phyloP scores from a whole-genome alignment of 2,113 vertebrate species.

The Crotalus tigris region DNA sequence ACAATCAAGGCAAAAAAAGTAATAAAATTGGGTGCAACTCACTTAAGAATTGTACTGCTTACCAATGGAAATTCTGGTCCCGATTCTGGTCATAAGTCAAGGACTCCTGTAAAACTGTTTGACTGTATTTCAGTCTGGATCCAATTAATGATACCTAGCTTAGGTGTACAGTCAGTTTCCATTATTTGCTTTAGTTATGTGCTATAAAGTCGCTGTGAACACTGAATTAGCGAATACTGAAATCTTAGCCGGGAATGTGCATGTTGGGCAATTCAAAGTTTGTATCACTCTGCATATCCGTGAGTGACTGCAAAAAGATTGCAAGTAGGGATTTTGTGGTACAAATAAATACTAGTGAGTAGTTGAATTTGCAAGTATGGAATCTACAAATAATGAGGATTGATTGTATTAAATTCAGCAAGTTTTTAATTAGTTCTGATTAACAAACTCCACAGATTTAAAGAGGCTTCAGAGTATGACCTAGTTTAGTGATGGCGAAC shows the following conservation, averaged over 20 bases:
- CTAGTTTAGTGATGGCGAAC: too few relatives aligned
- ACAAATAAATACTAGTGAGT: neutral
- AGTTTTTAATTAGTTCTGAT: neutral
- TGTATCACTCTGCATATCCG: neutral
- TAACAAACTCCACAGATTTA: neutral
- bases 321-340: neutral
- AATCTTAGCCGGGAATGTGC: neutral
- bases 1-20: neutral
- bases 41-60: neutral
- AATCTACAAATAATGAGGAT: neutral
- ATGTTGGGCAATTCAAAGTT: neutral
- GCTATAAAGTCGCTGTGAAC: neutral
- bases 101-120: neutral
- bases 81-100: neutral
- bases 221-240: neutral
- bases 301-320: neutral
- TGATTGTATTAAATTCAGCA: neutral
- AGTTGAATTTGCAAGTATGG: neutral
- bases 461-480: neutral
- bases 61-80: neutral
- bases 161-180: neutral
- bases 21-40: neutral
- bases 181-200: neutral
- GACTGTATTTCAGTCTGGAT: neutral
- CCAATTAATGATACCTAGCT: neutral